Conservation (phyloP, 2,113 vertebrate species). For the Dipodomys merriami region DNA sequence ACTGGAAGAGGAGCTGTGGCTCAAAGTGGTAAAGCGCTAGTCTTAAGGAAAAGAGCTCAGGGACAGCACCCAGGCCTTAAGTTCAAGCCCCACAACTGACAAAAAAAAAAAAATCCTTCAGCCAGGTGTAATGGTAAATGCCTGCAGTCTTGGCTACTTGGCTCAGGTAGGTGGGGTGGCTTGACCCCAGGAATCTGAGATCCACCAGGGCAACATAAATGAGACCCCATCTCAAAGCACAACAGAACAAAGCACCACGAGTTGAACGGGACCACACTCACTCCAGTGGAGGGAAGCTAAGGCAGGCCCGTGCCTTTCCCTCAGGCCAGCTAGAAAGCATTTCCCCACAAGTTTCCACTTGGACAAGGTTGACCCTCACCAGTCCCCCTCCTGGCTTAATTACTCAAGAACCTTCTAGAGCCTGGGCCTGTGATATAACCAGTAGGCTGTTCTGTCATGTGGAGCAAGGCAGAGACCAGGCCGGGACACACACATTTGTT, state of each 20-base stretch:
- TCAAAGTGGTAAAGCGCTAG: too few species aligned
- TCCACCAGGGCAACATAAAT: too few species aligned
- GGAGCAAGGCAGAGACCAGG: neutral
- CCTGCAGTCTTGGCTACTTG: too few species aligned
- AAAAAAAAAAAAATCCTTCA: too few species aligned
- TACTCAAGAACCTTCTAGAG: neutral
- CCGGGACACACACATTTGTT: rapidly evolving
- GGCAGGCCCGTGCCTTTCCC: neutral
- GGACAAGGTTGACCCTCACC: neutral
- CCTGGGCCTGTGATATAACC: rapidly evolving
- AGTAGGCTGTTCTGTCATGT: neutral
- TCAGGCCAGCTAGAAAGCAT: neutral
- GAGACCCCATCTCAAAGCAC: neutral
- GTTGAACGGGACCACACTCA: neutral
- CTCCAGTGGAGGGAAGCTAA: neutral
- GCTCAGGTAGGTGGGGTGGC: neutral
- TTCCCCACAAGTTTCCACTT: neutral
- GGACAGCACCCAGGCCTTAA: too few species aligned
- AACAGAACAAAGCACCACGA: too few species aligned
- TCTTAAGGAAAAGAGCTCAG: too few species aligned
- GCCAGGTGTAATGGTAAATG: neutral
- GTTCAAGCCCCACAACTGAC: too few species aligned
- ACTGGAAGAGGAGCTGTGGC: too few species aligned
- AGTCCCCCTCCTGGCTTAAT: neutral
- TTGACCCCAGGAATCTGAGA: neutral